Evolutionary conservation across 2,113 vertebrate species (phyloP).

Genomic region (Apaloderma vittatum): DNA sequence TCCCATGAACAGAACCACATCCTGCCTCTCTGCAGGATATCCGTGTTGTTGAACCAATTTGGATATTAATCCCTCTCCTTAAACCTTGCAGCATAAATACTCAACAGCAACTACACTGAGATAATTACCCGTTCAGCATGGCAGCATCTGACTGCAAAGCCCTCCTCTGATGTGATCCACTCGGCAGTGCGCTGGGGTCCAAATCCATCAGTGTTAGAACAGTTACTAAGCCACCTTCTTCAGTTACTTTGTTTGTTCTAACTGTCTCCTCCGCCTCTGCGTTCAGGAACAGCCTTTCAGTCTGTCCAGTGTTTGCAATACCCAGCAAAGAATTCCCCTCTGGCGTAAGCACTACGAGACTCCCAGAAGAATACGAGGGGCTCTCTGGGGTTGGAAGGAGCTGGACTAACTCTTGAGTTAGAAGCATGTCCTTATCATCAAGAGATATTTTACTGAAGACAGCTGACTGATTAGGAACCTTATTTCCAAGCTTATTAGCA

Average conservation of each 20-base stretch:
- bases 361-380: rapidly evolving
- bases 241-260: not conserved
- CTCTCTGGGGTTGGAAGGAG: not conserved
- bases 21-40: not conserved
- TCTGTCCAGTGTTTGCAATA: not conserved
- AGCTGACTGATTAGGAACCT: not conserved
- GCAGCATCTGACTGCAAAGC: not conserved
- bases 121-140: conserved; percentile 36
- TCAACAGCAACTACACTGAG: rapidly evolving
- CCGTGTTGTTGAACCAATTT: not conserved
- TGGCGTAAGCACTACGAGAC: rapidly evolving
- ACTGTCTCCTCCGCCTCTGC: not conserved
- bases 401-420: not conserved
- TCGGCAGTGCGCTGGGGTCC: not conserved
- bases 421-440: not conserved
- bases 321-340: not conserved
- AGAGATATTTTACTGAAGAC: no score
- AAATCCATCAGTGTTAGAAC: not conserved
- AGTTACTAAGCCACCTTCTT: not conserved
- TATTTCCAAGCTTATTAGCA: not conserved
- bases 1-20: not conserved
- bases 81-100: not conserved
- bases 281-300: not conserved
- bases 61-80: not conserved
- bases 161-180: not conserved